Percentiles rank a stretch among this genome's conserved stretches.
Evolutionary conservation across 2,888 invertebrate genomes (phyloP).

Genomic region (Mythimna impura): DNA sequence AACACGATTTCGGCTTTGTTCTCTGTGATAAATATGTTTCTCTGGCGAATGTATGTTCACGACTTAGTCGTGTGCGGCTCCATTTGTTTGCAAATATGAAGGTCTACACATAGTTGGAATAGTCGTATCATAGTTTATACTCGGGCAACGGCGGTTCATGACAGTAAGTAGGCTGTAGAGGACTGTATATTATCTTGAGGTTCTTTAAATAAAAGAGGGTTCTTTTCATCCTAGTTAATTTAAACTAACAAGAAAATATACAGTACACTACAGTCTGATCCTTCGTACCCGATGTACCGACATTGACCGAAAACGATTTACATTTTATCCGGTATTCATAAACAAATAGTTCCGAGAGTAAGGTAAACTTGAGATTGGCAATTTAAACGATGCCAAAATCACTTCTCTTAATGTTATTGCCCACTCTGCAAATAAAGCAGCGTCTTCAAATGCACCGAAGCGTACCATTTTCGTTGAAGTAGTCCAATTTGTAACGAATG

Average conservation of each 20-base stretch:
- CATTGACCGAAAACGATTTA: neutral
- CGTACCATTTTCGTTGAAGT: constrained; percentile 44
- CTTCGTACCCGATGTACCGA: too few relatives aligned
- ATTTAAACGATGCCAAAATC: constrained; percentile 16
- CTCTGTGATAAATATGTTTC: constrained; percentile 61
- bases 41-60: constrained; percentile 67
- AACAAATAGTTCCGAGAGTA: neutral
- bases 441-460: constrained; percentile 44
- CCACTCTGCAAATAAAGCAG: neutral
- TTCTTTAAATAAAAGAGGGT: too few relatives aligned
- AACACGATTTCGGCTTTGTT: constrained; percentile 70
- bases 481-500: constrained; percentile 59
- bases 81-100: constrained; percentile 49
- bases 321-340: neutral
- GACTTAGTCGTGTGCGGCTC: constrained; percentile 55
- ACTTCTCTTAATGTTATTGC: constrained; percentile 20
- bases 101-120: constrained; percentile 47
- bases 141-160: neutral
- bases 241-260: too few relatives aligned
- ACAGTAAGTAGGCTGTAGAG: neutral
- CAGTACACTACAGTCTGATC: too few relatives aligned
- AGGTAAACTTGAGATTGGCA: constrained; percentile 6
- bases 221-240: too few relatives aligned
- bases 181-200: too few relatives aligned
- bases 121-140: constrained; percentile 3